Evolutionary conservation across 2,888 invertebrate genomes (phyloP), one percentile per base, ranked within the genome.

Genomic region (Resseliella maxima): DNA sequence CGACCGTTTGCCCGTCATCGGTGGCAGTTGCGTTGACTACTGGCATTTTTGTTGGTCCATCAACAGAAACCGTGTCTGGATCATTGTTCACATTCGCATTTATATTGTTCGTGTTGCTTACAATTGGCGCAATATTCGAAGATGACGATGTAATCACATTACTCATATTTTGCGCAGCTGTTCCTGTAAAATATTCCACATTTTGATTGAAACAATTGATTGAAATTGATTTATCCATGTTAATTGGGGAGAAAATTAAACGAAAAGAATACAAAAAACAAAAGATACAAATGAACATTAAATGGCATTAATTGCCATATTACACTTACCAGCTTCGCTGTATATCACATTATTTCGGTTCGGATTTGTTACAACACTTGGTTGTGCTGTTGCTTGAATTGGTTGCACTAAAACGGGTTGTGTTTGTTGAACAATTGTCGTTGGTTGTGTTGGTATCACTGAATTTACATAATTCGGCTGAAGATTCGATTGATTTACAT

Each of bases 1-100:
- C 87, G 64, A 36, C 86, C 31, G 87, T 86, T 87, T 87, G 88
- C 86, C 87, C 92, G 91, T 92, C 92, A 89, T 92, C 92, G 88
- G 92, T 92, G 89, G 92, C 90, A 50, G 87, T 45, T 86, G 38
- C 12, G 21, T 86, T 46, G 86, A 88, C 50, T 87, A 87, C 81
- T 86, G 86, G 87, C 87, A 87, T 86, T 85, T 83, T 45, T 85
- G 85, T 85, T 45, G 45, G 86, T 85, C 87, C 86, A 36, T 87
- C 35, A 24, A 54, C 41, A 85, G 86, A 45, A 64, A 45, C 86
- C 72, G 86, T 87, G n/a, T 36, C 46, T 86, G 27, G 64, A 27
- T 81, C 86, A 46, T 46, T 85, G 85, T 27, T 46, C 31, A 35
- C 27, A 85, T 36, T 36, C 18, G 41, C 83, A 59, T 36, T 46